Percentiles rank a stretch among this genome's conserved stretches.
phyloP scores from a whole-genome alignment of 2,888 invertebrate genomes.

The Xylophagus ater region DNA sequence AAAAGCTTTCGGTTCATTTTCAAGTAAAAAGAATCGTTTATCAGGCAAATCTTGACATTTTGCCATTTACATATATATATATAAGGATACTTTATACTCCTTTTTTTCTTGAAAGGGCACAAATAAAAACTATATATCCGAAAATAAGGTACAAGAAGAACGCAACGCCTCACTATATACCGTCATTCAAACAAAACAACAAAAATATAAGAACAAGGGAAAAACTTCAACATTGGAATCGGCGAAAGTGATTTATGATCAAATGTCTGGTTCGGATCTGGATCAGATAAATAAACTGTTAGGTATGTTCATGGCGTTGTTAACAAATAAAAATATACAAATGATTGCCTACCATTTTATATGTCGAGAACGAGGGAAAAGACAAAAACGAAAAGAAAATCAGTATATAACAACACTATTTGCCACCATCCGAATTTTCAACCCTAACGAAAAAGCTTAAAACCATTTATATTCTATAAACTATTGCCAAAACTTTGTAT shows the following conservation, averaged over 20 bases:
- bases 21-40: constrained; percentile 14
- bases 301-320: constrained; percentile 17
- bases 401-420: too few species aligned
- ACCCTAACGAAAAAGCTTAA: too few species aligned
- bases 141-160: neutral
- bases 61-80: constrained; percentile 9
- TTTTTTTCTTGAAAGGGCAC: neutral
- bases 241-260: constrained; percentile 17
- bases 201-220: neutral
- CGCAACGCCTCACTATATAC: neutral
- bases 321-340: constrained; percentile 19
- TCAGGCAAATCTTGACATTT: constrained; percentile 17
- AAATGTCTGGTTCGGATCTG: constrained; percentile 15
- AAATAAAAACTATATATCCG: neutral
- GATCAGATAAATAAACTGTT: constrained; percentile 18
- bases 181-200: neutral
- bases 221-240: constrained; percentile 1
- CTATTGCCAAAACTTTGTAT: too few species aligned
- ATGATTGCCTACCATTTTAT: constrained; percentile 18
- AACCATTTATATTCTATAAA: too few species aligned
- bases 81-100: neutral
- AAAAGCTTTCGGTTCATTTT: constrained; percentile 12
- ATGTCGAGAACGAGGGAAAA: too few species aligned
- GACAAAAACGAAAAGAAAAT: too few species aligned
- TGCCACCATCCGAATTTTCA: too few species aligned